Evolutionary conservation across 2,113 vertebrate species (phyloP), one percentile per base, ranked within the genome.

Genomic region (Labeo rohita): DNA sequence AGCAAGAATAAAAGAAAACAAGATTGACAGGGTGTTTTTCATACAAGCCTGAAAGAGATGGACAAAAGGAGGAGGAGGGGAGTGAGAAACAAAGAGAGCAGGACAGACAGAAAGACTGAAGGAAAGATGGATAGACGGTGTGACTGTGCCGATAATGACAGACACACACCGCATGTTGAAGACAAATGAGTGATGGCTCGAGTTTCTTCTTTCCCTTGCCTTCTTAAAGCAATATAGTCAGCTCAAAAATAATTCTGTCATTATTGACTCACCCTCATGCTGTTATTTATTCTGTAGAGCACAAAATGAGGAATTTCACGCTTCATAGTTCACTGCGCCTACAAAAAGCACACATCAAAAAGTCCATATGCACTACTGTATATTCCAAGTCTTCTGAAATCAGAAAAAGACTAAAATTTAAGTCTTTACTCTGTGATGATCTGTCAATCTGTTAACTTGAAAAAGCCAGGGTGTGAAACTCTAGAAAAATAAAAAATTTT

Each of bases 101-200:
- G 65, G 79, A 74, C 63, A 56, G n/a, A 61, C 16, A 23, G 52
- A 83, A 39, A 56, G 65, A 56, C 47, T 52, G 34, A 23, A 63
- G n/a, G 52, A 85, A 45, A 72, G 52, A 59, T 65, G 66, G 82
- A 75, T 28, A 43, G 79, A 92, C 45, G 92, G 91, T 88, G 90
- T 91, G 93, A 90, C 54, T 21, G n/a, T 36, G 23, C 49, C 6
- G 11, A 36, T 2, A 9, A 61, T 87, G 43, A 77, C 16, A 82
- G 6, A 34, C 65, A 13, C 59, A 11, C 54, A 78, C 15, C 1
- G 3, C 34, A 70, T 15, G 16, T 10, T 43, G 34, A 87, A 84
- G 16, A 68, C 52, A n/a, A 66, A 85, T 47, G 73, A 52, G 2
- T 6, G n/a, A 66, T 13, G 52, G 45, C 15, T 23, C n/a, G 34